These are phyloP conservation scores for Dromococcyx pavoninus DNA, from an alignment of 2,797 vertebrate species.

Conservation along the genomic window DNA sequence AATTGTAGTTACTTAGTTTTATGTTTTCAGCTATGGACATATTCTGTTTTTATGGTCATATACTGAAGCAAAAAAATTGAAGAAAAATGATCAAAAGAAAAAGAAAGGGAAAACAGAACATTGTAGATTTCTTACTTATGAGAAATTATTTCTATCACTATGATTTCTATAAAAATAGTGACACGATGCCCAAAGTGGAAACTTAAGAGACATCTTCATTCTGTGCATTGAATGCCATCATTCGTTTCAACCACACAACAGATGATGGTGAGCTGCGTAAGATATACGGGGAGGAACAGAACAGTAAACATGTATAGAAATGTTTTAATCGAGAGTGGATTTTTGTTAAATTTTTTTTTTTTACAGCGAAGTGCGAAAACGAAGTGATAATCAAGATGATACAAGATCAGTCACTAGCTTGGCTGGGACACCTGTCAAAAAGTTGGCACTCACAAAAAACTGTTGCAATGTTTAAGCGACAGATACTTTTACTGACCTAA, in stretches of 20 bases:
- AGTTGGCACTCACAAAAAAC: constrained; percentile 78
- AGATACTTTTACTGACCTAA: neutral
- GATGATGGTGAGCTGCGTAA: neutral
- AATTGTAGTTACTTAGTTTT: neutral
- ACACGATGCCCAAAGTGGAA: neutral
- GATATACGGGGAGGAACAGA: neutral
- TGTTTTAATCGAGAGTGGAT: neutral
- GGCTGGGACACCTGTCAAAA: constrained; percentile 76
- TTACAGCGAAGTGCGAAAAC: constrained; percentile 87
- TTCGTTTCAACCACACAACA: neutral
- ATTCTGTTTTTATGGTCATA: neutral
- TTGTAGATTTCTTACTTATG: neutral
- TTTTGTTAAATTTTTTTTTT: neutral
- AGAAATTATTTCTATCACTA: neutral
- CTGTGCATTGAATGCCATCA: neutral
- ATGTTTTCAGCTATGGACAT: neutral
- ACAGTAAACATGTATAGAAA: neutral
- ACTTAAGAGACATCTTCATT: neutral
- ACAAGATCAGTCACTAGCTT: constrained; percentile 81
- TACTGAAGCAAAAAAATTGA: neutral
- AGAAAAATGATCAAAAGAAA: neutral
- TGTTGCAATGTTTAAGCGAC: constrained; percentile 84
- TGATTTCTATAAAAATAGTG: neutral
- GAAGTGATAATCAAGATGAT: constrained; percentile 76
- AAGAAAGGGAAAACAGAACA: neutral